These are phyloP conservation scores for Columbina picui DNA, from an alignment of 2,113 vertebrate species.

Conservation along the genomic window DNA sequence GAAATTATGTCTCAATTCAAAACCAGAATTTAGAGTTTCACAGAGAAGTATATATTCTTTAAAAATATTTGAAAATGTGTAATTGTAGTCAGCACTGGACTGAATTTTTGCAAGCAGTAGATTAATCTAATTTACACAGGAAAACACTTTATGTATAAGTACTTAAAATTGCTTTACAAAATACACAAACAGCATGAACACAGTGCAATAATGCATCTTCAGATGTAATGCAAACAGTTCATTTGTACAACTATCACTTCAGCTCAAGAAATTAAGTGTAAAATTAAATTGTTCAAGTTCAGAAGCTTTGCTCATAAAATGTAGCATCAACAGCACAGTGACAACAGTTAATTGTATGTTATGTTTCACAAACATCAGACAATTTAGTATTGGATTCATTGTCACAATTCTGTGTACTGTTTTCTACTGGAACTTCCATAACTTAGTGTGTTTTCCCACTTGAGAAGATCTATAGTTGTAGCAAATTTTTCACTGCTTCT, in stretches of 20 bases:
- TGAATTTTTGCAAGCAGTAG: background rate
- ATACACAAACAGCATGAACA: background rate
- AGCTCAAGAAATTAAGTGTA: slow-evolving; percentile 12
- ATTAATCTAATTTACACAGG: background rate
- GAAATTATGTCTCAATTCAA: background rate
- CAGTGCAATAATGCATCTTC: background rate
- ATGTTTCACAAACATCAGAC: background rate
- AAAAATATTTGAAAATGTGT: background rate
- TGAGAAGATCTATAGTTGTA: background rate
- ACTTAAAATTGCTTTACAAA: background rate
- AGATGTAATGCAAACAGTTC: background rate
- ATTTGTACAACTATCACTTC: background rate
- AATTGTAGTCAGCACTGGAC: background rate
- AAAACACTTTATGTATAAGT: background rate
- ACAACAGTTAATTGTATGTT: background rate
- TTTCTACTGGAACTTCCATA: background rate
- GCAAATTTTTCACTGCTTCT: background rate
- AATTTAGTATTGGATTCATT: background rate
- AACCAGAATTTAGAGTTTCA: background rate
- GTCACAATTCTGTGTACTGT: background rate
- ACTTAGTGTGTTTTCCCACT: background rate
- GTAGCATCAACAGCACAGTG: background rate
- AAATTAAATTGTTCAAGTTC: slow-evolving; percentile 7
- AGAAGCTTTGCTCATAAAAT: background rate
- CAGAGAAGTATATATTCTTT: background rate